phyloP scores from a whole-genome alignment of 2,113 vertebrate genomes.

The Nyctibius bracteatus region DNA sequence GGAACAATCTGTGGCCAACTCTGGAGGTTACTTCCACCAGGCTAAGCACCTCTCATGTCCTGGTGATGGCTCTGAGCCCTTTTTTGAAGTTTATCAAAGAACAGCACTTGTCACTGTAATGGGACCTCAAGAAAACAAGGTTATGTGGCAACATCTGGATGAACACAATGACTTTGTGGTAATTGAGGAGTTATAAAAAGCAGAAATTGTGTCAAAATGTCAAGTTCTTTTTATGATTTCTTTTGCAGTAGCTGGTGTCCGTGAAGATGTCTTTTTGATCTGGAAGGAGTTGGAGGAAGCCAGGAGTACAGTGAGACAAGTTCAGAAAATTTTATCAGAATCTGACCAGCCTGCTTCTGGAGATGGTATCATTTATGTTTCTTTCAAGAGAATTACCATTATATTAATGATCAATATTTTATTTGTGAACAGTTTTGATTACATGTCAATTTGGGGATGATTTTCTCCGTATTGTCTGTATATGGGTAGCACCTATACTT shows the following conservation, averaged over 20 bases:
- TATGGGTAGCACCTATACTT: not conserved
- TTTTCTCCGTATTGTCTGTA: not conserved
- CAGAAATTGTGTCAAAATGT: not conserved
- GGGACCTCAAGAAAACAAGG: not conserved
- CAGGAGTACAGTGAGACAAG: slow-evolving; percentile 52
- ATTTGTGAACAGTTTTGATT: not conserved
- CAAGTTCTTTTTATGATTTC: not conserved
- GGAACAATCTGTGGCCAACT: not conserved
- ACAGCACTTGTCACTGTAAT: not conserved
- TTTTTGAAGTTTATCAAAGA: not conserved
- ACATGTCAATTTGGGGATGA: not conserved
- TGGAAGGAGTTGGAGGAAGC: slow-evolving; percentile 81
- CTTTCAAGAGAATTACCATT: not conserved
- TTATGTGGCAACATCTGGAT: not conserved
- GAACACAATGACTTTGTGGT: not conserved
- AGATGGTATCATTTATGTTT: slow-evolving; percentile 25
- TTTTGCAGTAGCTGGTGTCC: slow-evolving; percentile 69
- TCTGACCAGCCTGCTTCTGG: not conserved
- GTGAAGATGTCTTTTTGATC: slow-evolving; percentile 80
- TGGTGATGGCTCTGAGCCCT: not conserved
- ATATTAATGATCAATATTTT: not conserved
- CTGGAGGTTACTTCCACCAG: not conserved
- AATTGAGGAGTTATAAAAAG: not conserved
- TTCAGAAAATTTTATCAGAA: slow-evolving; percentile 66
- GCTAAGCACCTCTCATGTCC: not conserved